Conservation (phyloP, 2,113 vertebrate species). For the Pitta sordida region DNA sequence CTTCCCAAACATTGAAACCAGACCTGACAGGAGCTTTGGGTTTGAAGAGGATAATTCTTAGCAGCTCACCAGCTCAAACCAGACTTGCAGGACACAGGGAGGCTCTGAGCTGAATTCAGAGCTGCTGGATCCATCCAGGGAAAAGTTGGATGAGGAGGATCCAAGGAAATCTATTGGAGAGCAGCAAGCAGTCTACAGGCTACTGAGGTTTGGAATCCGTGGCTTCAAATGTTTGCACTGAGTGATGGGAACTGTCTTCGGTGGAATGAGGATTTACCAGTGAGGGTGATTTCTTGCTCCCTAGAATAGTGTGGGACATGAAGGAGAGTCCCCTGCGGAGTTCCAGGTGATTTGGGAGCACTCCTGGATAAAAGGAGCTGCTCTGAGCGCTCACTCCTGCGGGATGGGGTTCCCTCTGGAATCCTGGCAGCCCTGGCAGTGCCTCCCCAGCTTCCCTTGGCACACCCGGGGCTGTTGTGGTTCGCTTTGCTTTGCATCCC, state of each 20-base stretch:
- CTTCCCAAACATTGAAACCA: not conserved
- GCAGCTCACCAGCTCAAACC: not conserved
- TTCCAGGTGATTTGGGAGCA: not conserved
- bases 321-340: not conserved
- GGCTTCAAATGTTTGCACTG: not conserved
- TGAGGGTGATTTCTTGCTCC: not conserved
- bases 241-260: not conserved
- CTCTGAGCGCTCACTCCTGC: no score
- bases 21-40: not conserved
- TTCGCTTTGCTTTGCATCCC: constrained; percentile 31
- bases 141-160: not conserved
- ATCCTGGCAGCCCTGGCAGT: not conserved
- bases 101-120: not conserved
- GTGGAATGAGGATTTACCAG: not conserved
- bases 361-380: not conserved
- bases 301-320: not conserved
- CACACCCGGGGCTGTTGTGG: not conserved
- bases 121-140: not conserved
- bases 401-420: not conserved
- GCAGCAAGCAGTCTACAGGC: not conserved
- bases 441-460: not conserved
- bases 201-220: not conserved
- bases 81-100: not conserved
- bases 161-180: not conserved
- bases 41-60: not conserved